Evolutionary conservation across 2,797 vertebrate genomes (phyloP), one percentile per base, ranked within the genome.

Genomic region (Acanthiza pusilla): DNA sequence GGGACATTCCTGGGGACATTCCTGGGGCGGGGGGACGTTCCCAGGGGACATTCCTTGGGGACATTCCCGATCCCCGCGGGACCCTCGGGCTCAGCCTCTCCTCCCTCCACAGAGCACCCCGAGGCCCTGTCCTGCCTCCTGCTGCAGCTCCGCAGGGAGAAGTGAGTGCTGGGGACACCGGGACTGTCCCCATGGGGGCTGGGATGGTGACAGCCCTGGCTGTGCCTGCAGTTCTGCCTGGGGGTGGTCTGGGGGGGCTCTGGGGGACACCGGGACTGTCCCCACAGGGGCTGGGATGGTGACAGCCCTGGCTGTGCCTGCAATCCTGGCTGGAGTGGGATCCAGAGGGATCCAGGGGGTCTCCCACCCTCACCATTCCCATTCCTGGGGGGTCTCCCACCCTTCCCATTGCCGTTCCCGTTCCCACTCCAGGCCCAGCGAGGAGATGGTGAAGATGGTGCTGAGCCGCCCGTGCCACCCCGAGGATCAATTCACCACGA

Each of bases 381-480:
- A 42, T 42, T 42, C 1, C 16, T 16, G 36, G 36, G 36, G 36
- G 36, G 36, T 36, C 8, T 36, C 8, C 36, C 36, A 36, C 36
- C 36, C 36, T 36, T 43, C 43, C 17, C 43, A 19, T 43, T 19
- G 16, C 43, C 43, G 9, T 43, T 18, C 42, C 42, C 16, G 15
- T 50, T 26, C 19, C 57, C 47, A 1, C 6, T 4, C 0, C 92
- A 99, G 99, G 96, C 99, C 99, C 21, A 99, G 98, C 0, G 99
- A 99, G 97, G 99, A 99, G 97, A 99, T 99, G 99, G 99, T 99
- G 62, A 99, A 99, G 98, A 99, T 99, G 99, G 99, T 99, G 54
- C 97, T 99, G 94, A 99, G 99, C 96, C 98, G 99, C 7, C 99
- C 99, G 2, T 99, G 99, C 93, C 98, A 99, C 88, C 98, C 98